A percentile compares a stretch with the other conserved stretches of the same genome.
phyloP scores from a whole-genome alignment of 1,140 invertebrate genomes.

The Belonocnema kinseyi region DNA sequence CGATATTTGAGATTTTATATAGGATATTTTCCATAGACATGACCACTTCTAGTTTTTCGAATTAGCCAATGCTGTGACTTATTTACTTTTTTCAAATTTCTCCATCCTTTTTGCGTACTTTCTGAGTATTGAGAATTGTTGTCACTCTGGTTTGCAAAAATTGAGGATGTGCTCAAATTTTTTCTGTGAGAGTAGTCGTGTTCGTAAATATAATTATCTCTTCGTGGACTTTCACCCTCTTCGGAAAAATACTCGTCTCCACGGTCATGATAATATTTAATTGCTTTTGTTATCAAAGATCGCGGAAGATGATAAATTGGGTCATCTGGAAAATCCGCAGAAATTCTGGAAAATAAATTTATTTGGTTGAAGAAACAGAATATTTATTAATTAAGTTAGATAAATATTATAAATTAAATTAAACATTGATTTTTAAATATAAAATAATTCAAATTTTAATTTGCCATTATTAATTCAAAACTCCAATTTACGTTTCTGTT shows the following conservation, averaged over 20 bases:
- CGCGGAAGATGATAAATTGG: slow-evolving; percentile 19
- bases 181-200: slow-evolving; percentile 9
- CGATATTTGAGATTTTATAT: slow-evolving; percentile 36
- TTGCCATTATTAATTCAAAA: background rate
- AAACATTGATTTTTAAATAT: too few relatives aligned
- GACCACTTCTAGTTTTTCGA: slow-evolving; percentile 64
- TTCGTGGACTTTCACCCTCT: slow-evolving; percentile 29
- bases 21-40: slow-evolving; percentile 66
- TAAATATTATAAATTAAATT: too few relatives aligned
- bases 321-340: slow-evolving; percentile 33
- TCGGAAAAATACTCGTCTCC: slow-evolving; percentile 36
- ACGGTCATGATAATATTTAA: slow-evolving; percentile 36
- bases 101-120: slow-evolving; percentile 38
- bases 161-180: slow-evolving; percentile 29
- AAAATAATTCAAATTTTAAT: too few relatives aligned
- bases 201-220: background rate
- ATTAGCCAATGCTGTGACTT: slow-evolving; percentile 57
- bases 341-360: slow-evolving; percentile 13
- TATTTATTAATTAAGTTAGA: too few relatives aligned
- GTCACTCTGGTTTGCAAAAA: background rate
- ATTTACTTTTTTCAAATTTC: slow-evolving; percentile 32
- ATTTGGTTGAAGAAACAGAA: background rate
- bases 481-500: background rate
- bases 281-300: slow-evolving; percentile 7
- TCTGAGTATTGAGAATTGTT: slow-evolving; percentile 45